Evolutionary conservation across 1,140 invertebrate species (phyloP).

Genomic region (Geopemphigus sp.): DNA sequence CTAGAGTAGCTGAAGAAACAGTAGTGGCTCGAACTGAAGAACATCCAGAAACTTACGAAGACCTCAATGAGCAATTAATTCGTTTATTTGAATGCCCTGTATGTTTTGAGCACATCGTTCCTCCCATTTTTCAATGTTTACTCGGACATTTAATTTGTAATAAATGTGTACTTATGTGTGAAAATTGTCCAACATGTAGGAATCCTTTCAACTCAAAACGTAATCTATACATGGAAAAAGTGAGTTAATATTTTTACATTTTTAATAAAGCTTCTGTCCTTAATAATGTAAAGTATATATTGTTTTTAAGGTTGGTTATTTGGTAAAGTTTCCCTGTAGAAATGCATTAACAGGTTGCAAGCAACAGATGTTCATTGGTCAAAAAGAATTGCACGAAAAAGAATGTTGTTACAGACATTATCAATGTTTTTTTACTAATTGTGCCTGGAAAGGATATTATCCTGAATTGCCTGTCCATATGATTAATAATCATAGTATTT

Average conservation of each 20-base stretch:
- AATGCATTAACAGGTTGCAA: conserved; percentile 52
- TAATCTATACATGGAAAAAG: conserved; percentile 53
- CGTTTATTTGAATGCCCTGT: conserved; percentile 54
- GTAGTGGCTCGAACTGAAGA: neutral
- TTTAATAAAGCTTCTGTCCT: neutral
- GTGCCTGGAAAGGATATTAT: conserved; percentile 53
- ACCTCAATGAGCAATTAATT: conserved; percentile 51
- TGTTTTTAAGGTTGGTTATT: conserved; percentile 51
- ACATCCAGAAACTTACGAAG: conserved; percentile 49
- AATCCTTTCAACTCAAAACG: conserved; percentile 51
- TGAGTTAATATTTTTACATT: conserved; percentile 29
- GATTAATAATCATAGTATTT: conserved; percentile 49
- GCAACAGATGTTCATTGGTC: conserved; percentile 50
- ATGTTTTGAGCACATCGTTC: conserved; percentile 53
- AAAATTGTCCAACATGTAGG: conserved; percentile 53
- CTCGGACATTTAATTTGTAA: conserved; percentile 53
- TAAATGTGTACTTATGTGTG: conserved; percentile 51
- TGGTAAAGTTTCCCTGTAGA: conserved; percentile 53
- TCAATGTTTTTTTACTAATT: conserved; percentile 52
- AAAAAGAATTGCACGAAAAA: conserved; percentile 52
- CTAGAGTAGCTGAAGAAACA: neutral
- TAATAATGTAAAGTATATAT: neutral
- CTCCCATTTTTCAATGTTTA: conserved; percentile 53
- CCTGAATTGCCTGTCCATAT: conserved; percentile 52
- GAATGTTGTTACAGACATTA: conserved; percentile 53